Evolutionary conservation across 92 coral and sea anemone species (phyloP).

Genomic region (Paragorgia papillata): DNA sequence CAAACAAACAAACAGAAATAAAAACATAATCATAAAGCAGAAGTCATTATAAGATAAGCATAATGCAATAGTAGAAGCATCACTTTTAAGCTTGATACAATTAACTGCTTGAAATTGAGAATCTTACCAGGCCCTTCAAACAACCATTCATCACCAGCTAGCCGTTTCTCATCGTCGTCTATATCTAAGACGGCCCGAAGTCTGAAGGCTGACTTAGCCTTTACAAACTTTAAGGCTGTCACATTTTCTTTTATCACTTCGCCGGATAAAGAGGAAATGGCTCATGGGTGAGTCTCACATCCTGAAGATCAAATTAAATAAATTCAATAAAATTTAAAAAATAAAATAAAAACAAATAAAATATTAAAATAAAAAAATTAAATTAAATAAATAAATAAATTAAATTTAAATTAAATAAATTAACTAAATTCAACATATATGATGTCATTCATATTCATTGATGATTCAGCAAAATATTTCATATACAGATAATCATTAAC

Average conservation of each 20-base stretch:
- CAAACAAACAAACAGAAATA: no score
- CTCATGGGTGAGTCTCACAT: constrained; percentile 93
- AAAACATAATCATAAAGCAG: no score
- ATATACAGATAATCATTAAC: no score
- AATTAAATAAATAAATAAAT: no score
- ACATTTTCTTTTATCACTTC: constrained; percentile 76
- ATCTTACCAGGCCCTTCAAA: constrained; percentile 96
- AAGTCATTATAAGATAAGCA: no score
- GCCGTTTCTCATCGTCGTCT: constrained; percentile 88
- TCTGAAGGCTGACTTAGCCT: constrained; percentile 91
- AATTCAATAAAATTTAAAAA: no score
- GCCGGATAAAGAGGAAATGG: constrained; percentile 98
- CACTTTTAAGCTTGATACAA: no score
- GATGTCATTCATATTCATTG: not conserved
- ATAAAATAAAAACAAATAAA: not conserved
- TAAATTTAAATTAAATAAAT: no score
- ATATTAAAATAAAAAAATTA: no score
- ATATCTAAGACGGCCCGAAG: constrained; percentile 83
- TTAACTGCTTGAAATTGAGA: no score
- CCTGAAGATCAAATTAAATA: constrained; percentile 45
- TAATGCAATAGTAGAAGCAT: no score
- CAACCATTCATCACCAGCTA: constrained; percentile 99
- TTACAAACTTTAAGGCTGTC: constrained; percentile 73
- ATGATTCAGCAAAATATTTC: not conserved
- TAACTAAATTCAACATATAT: no score